Conservation (phyloP, 2,888 invertebrate species). For the Eristalis pertinax region DNA sequence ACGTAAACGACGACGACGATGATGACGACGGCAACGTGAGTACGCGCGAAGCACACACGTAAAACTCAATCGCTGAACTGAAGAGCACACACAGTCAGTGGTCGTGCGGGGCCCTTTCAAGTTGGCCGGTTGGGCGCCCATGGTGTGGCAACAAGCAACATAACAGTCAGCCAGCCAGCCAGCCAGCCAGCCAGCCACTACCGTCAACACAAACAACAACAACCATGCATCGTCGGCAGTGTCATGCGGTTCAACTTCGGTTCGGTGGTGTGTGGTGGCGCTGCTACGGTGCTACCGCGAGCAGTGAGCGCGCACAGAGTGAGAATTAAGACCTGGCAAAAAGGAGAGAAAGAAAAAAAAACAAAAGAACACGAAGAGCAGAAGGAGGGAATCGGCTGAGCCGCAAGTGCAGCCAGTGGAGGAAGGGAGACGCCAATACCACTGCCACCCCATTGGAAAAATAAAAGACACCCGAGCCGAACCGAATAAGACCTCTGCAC, state of each 20-base stretch:
- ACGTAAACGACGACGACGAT: slow-evolving; percentile 33
- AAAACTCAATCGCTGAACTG: slow-evolving; percentile 74
- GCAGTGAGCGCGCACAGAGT: slow-evolving; percentile 66
- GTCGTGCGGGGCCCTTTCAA: slow-evolving; percentile 70
- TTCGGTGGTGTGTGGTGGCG: slow-evolving; percentile 48
- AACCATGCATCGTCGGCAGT: slow-evolving; percentile 14
- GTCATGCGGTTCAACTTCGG: slow-evolving; percentile 59
- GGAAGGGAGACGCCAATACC: slow-evolving; percentile 15
- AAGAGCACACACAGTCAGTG: slow-evolving; percentile 70
- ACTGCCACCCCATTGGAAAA: slow-evolving; percentile 40
- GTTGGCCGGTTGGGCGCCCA: slow-evolving; percentile 55
- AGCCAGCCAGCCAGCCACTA: slow-evolving; percentile 4
- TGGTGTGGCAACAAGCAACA: slow-evolving; percentile 42
- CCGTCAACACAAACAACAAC: slow-evolving; percentile 25
- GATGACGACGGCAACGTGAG: slow-evolving; percentile 36
- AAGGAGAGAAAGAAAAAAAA: slow-evolving; percentile 15
- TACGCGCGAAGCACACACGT: slow-evolving; percentile 75
- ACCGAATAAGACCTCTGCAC: not conserved
- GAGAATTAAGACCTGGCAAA: slow-evolving; percentile 52
- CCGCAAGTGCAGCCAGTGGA: not conserved
- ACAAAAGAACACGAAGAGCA: slow-evolving; percentile 2
- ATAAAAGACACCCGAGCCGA: slow-evolving; percentile 6
- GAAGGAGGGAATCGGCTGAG: not conserved
- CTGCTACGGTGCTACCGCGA: slow-evolving; percentile 69
- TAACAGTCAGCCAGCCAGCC: slow-evolving; percentile 10